Percentiles rank a stretch among this genome's conserved stretches.
Evolutionary conservation across 1,140 invertebrate genomes (phyloP).

Genomic region (Triops cancriformis): DNA sequence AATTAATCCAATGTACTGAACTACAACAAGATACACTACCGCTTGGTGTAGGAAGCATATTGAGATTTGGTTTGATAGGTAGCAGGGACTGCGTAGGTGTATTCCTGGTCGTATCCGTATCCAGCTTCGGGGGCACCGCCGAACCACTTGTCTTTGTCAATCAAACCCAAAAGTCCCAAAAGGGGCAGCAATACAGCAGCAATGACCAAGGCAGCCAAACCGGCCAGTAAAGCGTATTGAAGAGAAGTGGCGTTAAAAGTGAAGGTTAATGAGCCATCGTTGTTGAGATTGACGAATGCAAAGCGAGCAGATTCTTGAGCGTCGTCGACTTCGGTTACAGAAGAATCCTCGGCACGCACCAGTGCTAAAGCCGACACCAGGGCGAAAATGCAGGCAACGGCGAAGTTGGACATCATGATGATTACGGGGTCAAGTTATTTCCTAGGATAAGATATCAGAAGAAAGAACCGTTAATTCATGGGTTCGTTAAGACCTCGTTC

Average conservation of each 20-base stretch:
- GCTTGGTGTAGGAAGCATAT: conserved; percentile 20
- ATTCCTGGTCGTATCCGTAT: conserved; percentile 25
- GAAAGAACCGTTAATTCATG: not conserved
- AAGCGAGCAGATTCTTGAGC: conserved; percentile 23
- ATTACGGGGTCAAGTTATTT: not conserved
- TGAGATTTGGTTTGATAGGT: not conserved
- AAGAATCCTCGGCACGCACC: conserved; percentile 18
- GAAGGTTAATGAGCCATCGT: conserved; percentile 26
- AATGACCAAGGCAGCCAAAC: conserved; percentile 24
- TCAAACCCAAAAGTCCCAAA: conserved; percentile 26
- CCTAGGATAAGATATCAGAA: not conserved
- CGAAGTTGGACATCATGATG: conserved; percentile 14
- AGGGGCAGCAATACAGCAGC: conserved; percentile 25
- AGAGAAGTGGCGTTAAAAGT: conserved; percentile 26
- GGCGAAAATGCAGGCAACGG: not conserved
- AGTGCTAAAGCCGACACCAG: not conserved
- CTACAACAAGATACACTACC: not conserved
- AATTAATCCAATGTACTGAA: not conserved
- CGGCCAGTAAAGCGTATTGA: conserved; percentile 26
- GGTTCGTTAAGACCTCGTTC: not conserved
- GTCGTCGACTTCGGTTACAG: conserved; percentile 9
- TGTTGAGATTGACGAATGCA: conserved; percentile 25
- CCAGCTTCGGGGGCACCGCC: conserved; percentile 23
- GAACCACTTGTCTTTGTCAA: conserved; percentile 16
- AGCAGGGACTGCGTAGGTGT: not conserved